Evolutionary conservation across 2,888 invertebrate species (phyloP), one percentile per base, ranked within the genome.

Genomic region (Diploptera punctata): DNA sequence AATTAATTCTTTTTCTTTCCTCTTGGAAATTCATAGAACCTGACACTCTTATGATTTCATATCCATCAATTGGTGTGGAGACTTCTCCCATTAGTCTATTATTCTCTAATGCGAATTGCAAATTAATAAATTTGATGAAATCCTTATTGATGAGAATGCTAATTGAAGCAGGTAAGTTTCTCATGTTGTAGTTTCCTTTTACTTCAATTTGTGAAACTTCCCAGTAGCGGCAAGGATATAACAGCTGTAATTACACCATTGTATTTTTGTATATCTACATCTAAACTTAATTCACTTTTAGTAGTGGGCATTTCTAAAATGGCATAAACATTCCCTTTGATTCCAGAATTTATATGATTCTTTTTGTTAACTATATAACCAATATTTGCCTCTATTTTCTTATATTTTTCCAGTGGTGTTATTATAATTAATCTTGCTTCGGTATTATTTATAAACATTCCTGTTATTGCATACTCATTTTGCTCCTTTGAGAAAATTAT

Each of bases 341-440:
- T 57, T 9, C 5, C 26, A 4, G 52, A 52, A 18, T 29, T 57
- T 29, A 29, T 3, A 57, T 13, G 2, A 13, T 57, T 24, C 29
- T 57, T 24, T 13, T n/a, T 13, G 18, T 16, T n/a, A 3, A 47
- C 18, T 13, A 38, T 13, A 24, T 71, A 71, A n/a, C 26, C 19
- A 54, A 67, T 33, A 2, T 24, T 57, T n/a, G 70, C 52, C 18
- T 62, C 47, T 19, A 72, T 44, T 10, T 29, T 60, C 29, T 72
- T 47, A 61, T 57, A 57, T 9, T 54, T 31, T 61, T 68, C 31
- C 21, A 61, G 49, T 9, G 72, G 68, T 31, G 72, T 61, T 13
- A n/a, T 18, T 61, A 60, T 29, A n/a, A 47, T 24, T n/a, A 68
- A n/a, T 21, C 61, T 68, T 49, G 62, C 68, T 61, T 68, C 68